Conservation (phyloP, 2,113 vertebrate species). For the Mirounga angustirostris region DNA sequence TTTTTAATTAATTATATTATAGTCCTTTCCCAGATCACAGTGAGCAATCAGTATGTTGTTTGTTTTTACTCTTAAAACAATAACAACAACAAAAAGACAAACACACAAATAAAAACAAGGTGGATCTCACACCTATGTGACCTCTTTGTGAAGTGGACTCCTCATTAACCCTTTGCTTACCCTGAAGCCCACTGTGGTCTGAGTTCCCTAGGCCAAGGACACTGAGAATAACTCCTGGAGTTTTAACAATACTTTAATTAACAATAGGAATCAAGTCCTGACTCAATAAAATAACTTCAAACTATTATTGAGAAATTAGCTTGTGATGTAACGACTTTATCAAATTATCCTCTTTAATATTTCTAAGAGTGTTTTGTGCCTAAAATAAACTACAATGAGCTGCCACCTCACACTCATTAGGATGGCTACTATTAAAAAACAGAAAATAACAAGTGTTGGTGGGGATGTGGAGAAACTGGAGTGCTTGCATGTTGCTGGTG, state of each 20-base stretch:
- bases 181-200: fast-evolving
- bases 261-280: neutral
- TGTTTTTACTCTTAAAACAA: neutral
- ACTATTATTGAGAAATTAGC: neutral
- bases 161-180: neutral
- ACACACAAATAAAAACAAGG: neutral
- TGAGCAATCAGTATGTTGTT: neutral
- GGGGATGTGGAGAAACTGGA: neutral
- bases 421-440: neutral
- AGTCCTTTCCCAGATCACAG: neutral
- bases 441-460: neutral
- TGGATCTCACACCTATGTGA: neutral
- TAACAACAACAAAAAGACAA: neutral
- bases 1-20: neutral
- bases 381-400: neutral
- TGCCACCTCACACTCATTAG: neutral
- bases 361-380: neutral
- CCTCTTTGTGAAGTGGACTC: neutral
- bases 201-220: neutral
- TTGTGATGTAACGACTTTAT: neutral
- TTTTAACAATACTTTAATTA: neutral
- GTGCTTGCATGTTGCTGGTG: neutral
- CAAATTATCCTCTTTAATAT: neutral
- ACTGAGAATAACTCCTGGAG: neutral
- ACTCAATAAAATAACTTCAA: neutral